These are phyloP conservation scores for Aplysia californica DNA, from an alignment of 1,140 invertebrate species.

Conservation along the genomic window DNA sequence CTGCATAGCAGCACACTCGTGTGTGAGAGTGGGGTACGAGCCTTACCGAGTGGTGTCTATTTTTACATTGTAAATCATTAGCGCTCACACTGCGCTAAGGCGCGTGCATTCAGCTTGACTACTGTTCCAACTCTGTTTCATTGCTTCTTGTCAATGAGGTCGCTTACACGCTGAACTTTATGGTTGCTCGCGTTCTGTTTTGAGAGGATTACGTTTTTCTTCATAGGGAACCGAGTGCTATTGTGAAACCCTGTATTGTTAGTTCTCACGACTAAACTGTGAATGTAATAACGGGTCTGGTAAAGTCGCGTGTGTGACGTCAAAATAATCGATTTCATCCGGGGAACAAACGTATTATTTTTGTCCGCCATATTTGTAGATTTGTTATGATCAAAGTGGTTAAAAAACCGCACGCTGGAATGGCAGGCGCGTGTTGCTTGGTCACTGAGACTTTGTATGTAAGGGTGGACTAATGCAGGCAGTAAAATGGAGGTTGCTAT, in stretches of 20 bases:
- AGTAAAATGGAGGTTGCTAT: slow-evolving; percentile 71
- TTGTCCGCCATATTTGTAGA: slow-evolving; percentile 43
- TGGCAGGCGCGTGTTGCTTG: too few relatives aligned
- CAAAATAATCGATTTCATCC: slow-evolving; percentile 44
- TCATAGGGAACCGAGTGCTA: not conserved
- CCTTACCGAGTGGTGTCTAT: not conserved
- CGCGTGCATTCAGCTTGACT: not conserved
- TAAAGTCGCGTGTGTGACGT: slow-evolving; percentile 36
- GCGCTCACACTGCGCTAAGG: slow-evolving; percentile 8
- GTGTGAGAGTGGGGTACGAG: not conserved
- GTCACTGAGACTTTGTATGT: slow-evolving; percentile 7
- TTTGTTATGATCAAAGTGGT: slow-evolving; percentile 41
- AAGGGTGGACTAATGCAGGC: slow-evolving; percentile 9
- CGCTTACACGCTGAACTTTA: not conserved
- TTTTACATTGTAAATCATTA: slow-evolving; percentile 20
- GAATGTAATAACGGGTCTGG: not conserved
- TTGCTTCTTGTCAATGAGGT: not conserved
- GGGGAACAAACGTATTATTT: slow-evolving; percentile 39
- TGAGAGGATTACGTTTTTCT: not conserved
- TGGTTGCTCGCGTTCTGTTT: not conserved
- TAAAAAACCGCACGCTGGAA: too few relatives aligned
- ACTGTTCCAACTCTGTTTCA: not conserved
- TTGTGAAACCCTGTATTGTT: not conserved
- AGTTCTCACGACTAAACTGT: not conserved
- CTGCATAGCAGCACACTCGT: not conserved